These are phyloP conservation scores for Hydrotaea diabolus DNA, from an alignment of 2,888 invertebrate genomes.

Conservation along the genomic window DNA sequence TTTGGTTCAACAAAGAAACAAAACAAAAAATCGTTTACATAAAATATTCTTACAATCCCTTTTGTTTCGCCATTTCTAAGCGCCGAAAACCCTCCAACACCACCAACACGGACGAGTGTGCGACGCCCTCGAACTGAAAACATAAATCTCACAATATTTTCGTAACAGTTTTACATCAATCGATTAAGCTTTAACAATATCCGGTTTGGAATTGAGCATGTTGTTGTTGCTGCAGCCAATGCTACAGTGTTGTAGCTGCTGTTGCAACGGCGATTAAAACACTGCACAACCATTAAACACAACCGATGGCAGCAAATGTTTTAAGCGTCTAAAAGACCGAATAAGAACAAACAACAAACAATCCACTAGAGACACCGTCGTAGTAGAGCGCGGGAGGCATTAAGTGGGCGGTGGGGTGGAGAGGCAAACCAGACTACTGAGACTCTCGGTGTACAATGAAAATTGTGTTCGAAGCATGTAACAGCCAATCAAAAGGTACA, in stretches of 20 bases:
- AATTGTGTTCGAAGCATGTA: not conserved
- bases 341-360: constrained; percentile 6
- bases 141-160: constrained; percentile 57
- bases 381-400: not conserved
- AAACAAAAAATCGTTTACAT: no score
- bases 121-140: not conserved
- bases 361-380: not conserved
- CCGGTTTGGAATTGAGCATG: constrained; percentile 71
- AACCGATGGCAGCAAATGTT: not conserved
- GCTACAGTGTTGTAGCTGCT: no score
- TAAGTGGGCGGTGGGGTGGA: no score
- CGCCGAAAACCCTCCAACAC: no score
- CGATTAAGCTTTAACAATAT: constrained; percentile 79
- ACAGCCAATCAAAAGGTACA: constrained; percentile 1
- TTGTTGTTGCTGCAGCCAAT: no score
- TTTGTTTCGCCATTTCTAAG: no score
- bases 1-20: no score
- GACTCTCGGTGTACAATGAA: not conserved
- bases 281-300: constrained; percentile 29
- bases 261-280: no score
- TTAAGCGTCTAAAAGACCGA: not conserved
- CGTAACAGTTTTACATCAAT: constrained; percentile 69
- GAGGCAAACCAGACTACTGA: not conserved
- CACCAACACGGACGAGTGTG: not conserved
- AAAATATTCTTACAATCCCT: no score